These are phyloP conservation scores for Pristionchus maxplancki DNA, from an alignment of 2,888 invertebrate species.

Conservation along the genomic window DNA sequence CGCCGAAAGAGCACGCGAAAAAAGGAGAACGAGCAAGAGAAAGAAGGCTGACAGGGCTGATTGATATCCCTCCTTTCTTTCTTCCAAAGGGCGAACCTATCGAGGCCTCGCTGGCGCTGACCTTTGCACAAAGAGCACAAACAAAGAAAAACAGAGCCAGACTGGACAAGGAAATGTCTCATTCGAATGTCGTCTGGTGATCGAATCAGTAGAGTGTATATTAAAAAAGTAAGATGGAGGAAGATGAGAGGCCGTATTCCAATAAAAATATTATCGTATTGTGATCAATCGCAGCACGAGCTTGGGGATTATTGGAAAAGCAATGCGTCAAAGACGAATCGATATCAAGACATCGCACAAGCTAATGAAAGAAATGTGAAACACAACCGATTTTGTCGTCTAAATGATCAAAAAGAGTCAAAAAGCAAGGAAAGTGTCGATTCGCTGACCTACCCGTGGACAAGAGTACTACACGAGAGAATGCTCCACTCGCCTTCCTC, in stretches of 20 bases:
- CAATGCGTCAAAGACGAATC: no score
- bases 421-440: no score
- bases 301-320: no score
- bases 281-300: no score
- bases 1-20: no score
- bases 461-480: neutral
- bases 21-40: neutral
- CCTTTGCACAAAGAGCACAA: neutral
- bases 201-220: no score
- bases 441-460: neutral
- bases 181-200: neutral
- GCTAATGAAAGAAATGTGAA: neutral
- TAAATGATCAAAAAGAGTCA: no score
- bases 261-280: no score
- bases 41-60: neutral
- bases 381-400: neutral
- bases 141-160: neutral
- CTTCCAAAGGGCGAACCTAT: constrained; percentile 26
- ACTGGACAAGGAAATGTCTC: neutral
- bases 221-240: no score
- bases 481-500: neutral
- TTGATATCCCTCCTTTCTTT: constrained; percentile 2
- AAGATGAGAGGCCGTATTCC: no score
- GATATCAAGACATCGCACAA: neutral
- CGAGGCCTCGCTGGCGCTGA: neutral